Base-by-base conservation (phyloP, 2,888 invertebrate species). In the Ichneumoninae sp. region DNA sequence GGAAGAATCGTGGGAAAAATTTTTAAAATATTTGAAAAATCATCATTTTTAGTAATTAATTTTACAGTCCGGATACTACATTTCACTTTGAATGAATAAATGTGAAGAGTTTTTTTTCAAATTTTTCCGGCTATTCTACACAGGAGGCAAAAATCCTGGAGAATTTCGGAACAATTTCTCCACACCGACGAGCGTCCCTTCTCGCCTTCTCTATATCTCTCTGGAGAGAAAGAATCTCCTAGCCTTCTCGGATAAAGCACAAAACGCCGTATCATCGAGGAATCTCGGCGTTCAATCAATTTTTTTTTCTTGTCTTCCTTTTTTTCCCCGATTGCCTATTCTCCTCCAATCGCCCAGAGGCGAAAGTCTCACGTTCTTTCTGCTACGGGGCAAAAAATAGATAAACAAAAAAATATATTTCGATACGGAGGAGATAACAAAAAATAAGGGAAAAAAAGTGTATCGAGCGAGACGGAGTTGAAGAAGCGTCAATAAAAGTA, bases 401-500 rank as follows among this genome's bases (percentile, higher is more conserved):
- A 7, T 62, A 60, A 60, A 47, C 44, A 54, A 57, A 75, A 70
- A 60, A 60, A 47, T 57, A 44, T 19, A 47, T 50, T 40, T 65
- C 50, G 30, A 54, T 47, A 62, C 19, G 60, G n/a, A 16, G 44
- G 44, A 47, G 16, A 47, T 47, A 16, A 44, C 10, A 44, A 13
- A 47, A 47, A 47, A 16, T 16, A 16, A 44, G 52, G 52, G 30
- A 8, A 44, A 13, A 65, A 62, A 50, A 19, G 44, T 13, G 13
- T 10, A 50, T 60, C 57, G 57, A 26, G 26, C 26, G 10, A 57
- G 65, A 26, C 62, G 16, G 54, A 26, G 19, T 77, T 69, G 62
- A 19, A 65, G 22, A 36, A 57, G 57, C 70, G 62, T 84, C 78
- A 69, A 75, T 84, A 78, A 44, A 72, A 66, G 70, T 57, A 78